Evolutionary conservation across 2,888 invertebrate species (phyloP), one percentile per base, ranked within the genome.

Genomic region (Metellina segmentata): DNA sequence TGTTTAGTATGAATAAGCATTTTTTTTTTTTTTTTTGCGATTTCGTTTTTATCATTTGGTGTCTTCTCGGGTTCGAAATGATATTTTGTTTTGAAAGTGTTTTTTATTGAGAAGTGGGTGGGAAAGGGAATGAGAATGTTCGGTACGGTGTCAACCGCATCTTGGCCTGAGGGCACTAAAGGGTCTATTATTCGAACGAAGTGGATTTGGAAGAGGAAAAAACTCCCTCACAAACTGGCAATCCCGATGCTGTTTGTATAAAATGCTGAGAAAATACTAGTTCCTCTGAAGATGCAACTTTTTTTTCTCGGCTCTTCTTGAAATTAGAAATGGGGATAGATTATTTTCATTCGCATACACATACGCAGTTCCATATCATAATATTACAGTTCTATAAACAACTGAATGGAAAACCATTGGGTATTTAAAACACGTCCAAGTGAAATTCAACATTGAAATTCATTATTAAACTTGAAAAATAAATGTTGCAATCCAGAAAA

Each of bases 1-100:
- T 89, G 89, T 77, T 89, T 77, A 75, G 89, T 89, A 69, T 75
- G 89, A 75, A 75, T 87, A 61, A 20, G 75, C 48, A 34, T 20
- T 70, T 77, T 89, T 89, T 78, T 51, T 52, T 51, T 83, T 74
- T 13, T 61, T 16, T 61, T 61, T 13, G 34, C 4, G 34, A 2
- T 61, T 61, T 61, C 8, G 11, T 61, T 61, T 61, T 61, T 61
- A 16, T 61, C 61, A 52, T 52, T 83, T 72, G 20, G 7, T n/a
- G 53, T 87, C 48, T 78, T 85, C 74, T 51, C 51, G 70, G 13
- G 77, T 82, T 69, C 19, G 81, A 52, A 52, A 77, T 88, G 74
- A 48, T 81, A 81, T 74, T 88, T 88, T 88, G 88, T 88, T 81
- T 81, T 49, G 61, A 16, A 11, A 61, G 11, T 61, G 9, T 16